phyloP scores from a whole-genome alignment of 2,888 invertebrate species.

The Agrotis puta region DNA sequence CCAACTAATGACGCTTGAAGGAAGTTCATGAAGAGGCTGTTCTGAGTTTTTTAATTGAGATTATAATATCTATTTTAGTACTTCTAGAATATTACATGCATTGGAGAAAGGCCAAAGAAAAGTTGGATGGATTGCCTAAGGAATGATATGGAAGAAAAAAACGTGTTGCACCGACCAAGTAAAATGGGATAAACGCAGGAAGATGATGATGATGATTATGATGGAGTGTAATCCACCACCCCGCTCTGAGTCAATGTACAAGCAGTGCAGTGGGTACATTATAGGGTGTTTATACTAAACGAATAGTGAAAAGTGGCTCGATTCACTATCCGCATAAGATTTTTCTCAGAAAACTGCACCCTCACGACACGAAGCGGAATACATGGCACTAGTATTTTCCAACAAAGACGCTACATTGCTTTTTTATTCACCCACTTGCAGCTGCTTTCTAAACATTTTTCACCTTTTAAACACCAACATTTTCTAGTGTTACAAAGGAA shows the following conservation, averaged over 20 bases:
- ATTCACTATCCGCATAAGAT: background rate
- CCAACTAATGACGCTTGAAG: constrained; percentile 15
- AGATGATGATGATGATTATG: no score
- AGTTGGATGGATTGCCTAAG: no score
- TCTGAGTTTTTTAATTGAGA: constrained; percentile 1
- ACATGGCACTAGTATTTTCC: constrained; percentile 8
- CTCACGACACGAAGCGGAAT: background rate
- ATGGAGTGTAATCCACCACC: no score
- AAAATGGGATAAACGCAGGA: no score
- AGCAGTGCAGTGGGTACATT: no score
- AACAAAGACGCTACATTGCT: constrained; percentile 11
- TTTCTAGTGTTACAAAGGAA: constrained; percentile 22
- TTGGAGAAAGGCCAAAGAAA: no score
- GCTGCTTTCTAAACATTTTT: constrained; percentile 27
- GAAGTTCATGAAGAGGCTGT: constrained; percentile 12
- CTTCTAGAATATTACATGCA: background rate
- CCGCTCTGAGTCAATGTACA: no score
- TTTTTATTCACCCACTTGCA: constrained; percentile 34
- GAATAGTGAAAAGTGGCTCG: background rate
- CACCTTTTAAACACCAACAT: constrained; percentile 28
- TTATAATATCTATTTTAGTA: background rate
- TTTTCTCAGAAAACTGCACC: constrained; percentile 6
- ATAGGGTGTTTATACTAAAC: no score
- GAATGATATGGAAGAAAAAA: no score
- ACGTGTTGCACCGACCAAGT: no score